phyloP scores from a whole-genome alignment of 2,888 invertebrate genomes.

The Gryllus longicercus region DNA sequence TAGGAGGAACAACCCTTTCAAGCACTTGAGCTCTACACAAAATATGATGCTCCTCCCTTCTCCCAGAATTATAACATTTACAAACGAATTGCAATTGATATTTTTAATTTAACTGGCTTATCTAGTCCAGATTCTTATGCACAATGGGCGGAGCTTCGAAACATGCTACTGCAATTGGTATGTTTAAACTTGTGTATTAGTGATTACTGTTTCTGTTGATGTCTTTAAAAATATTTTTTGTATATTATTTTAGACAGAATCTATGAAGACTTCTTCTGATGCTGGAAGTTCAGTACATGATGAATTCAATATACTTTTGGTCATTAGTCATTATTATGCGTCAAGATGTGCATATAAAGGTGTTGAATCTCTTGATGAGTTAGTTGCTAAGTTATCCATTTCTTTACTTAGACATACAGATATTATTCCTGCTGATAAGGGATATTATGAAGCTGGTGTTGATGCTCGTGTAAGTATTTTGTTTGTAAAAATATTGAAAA shows the following conservation, averaged over 20 bases:
- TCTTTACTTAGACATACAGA: constrained; percentile 85
- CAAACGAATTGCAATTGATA: constrained; percentile 64
- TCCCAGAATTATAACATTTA: constrained; percentile 82
- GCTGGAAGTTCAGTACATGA: constrained; percentile 50
- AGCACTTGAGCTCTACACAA: constrained; percentile 68
- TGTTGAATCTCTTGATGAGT: constrained; percentile 66
- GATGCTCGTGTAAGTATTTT: constrained; percentile 56
- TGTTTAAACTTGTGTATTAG: constrained; percentile 37
- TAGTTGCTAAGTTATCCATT: constrained; percentile 76
- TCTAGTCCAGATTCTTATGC: constrained; percentile 59
- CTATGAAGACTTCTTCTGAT: constrained; percentile 49
- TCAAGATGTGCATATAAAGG: constrained; percentile 66
- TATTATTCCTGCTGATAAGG: constrained; percentile 87
- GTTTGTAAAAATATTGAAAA: not conserved
- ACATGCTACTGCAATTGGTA: constrained; percentile 62
- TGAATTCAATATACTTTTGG: constrained; percentile 57
- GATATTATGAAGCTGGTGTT: constrained; percentile 76
- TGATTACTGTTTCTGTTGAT: not conserved
- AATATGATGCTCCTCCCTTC: constrained; percentile 69
- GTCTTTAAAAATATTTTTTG: constrained; percentile 11
- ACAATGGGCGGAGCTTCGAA: constrained; percentile 66
- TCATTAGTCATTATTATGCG: constrained; percentile 69
- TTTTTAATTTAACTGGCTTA: constrained; percentile 54
- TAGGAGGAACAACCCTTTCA: constrained; percentile 57
- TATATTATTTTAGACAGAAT: constrained; percentile 45